These are phyloP conservation scores for Cantharis flavilabris DNA, from an alignment of 2,888 invertebrate species.

Conservation along the genomic window DNA sequence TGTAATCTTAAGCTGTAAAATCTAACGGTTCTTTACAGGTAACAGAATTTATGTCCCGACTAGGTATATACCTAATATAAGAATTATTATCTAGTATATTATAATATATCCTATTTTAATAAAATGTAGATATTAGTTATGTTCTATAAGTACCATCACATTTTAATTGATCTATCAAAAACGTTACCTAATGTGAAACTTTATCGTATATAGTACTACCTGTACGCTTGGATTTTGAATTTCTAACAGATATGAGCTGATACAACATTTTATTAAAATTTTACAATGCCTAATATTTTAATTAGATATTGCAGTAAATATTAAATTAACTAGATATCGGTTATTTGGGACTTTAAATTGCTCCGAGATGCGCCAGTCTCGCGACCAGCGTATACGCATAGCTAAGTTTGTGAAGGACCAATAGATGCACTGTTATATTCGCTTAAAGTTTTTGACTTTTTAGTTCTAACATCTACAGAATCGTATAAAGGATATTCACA, in stretches of 20 bases:
- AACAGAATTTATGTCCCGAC: too few relatives aligned
- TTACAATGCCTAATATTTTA: background rate
- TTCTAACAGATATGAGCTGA: background rate
- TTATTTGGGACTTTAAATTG: constrained; percentile 19
- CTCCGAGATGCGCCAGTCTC: constrained; percentile 31
- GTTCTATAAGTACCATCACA: background rate
- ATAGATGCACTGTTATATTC: constrained; percentile 73
- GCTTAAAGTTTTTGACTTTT: constrained; percentile 61
- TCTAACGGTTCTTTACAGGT: too few relatives aligned
- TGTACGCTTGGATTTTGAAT: background rate
- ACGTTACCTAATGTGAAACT: background rate
- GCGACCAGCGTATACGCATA: constrained; percentile 60
- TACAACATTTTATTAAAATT: background rate
- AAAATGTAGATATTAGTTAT: background rate
- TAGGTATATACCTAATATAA: background rate
- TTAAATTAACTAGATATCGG: constrained; percentile 14
- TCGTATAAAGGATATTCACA: constrained; percentile 91
- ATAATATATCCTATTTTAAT: background rate
- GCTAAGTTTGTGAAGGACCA: constrained; percentile 74
- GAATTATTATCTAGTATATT: background rate
- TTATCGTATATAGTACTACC: background rate
- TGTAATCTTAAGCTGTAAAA: too few relatives aligned
- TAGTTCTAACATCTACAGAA: constrained; percentile 68
- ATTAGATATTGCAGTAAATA: background rate
- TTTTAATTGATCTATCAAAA: background rate